Conservation (phyloP, 2,113 vertebrate genomes). For the Emydocephalus ijimae region DNA sequence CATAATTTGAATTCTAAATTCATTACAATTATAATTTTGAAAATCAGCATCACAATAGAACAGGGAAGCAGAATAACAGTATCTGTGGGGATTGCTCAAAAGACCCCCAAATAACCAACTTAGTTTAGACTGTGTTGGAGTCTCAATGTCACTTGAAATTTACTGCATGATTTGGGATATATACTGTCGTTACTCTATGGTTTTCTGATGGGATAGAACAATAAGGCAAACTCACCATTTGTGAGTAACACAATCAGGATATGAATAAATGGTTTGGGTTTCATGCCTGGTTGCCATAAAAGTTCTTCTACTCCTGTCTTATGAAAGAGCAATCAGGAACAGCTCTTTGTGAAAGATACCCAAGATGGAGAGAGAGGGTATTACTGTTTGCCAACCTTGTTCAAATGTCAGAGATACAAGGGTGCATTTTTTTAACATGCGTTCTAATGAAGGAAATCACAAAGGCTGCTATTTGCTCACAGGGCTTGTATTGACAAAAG, state of each 20-base stretch:
- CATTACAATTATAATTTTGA: background rate
- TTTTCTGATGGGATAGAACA: conserved; percentile 10
- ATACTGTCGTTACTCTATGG: background rate
- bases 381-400: conserved; percentile 25
- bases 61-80: background rate
- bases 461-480: conserved; percentile 54
- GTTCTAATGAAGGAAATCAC: conserved; percentile 30
- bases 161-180: background rate
- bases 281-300: fast-evolving
- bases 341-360: background rate
- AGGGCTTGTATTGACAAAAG: conserved; percentile 42
- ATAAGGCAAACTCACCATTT: background rate
- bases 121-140: background rate
- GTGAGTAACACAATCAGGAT: background rate
- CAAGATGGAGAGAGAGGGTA: background rate
- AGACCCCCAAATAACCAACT: background rate
- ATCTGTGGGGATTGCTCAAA: background rate
- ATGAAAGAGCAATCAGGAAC: background rate
- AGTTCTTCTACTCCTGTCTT: background rate
- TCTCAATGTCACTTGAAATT: background rate
- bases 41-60: background rate
- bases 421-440: conserved; percentile 21
- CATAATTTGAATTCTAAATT: background rate
- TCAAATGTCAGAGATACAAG: conserved; percentile 42
- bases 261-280: background rate